These are phyloP conservation scores for Schizothorax lantsangensis DNA, from an alignment of 2,797 vertebrate species.

Conservation along the genomic window DNA sequence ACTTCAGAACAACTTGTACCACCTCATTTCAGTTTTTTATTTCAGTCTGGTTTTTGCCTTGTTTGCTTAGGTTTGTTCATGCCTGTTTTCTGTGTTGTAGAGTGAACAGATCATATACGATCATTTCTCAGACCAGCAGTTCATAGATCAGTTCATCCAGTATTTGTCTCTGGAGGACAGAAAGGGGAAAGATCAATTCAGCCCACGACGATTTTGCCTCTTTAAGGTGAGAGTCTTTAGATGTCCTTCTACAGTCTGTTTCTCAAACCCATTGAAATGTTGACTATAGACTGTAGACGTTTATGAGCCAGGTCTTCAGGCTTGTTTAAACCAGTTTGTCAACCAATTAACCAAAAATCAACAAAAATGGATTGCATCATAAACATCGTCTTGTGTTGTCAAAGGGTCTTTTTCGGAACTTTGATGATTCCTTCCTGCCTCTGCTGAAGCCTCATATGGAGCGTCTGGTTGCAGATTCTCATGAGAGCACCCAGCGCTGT, in stretches of 20 bases:
- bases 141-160: slow-evolving; percentile 93
- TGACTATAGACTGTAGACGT: too few species aligned
- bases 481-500: slow-evolving; percentile 95
- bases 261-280: too few species aligned
- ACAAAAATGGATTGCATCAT: background rate
- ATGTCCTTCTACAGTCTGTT: background rate
- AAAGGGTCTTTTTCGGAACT: slow-evolving; percentile 96
- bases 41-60: background rate
- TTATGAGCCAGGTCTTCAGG: background rate
- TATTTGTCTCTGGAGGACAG: slow-evolving; percentile 97
- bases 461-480: slow-evolving; percentile 88
- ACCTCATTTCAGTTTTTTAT: background rate
- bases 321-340: background rate
- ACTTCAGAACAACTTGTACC: background rate
- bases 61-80: background rate
- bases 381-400: slow-evolving; percentile 10
- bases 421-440: slow-evolving; percentile 88
- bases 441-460: slow-evolving; percentile 91
- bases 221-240: slow-evolving; percentile 87
- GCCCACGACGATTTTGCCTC: slow-evolving; percentile 95
- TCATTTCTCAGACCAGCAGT: slow-evolving; percentile 92
- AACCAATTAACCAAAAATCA: background rate
- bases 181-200: slow-evolving; percentile 99
- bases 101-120: slow-evolving; percentile 94
- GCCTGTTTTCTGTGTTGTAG: slow-evolving; percentile 72